These are phyloP conservation scores for Mayetiola destructor DNA, from an alignment of 2,888 invertebrate species.

Conservation along the genomic window DNA sequence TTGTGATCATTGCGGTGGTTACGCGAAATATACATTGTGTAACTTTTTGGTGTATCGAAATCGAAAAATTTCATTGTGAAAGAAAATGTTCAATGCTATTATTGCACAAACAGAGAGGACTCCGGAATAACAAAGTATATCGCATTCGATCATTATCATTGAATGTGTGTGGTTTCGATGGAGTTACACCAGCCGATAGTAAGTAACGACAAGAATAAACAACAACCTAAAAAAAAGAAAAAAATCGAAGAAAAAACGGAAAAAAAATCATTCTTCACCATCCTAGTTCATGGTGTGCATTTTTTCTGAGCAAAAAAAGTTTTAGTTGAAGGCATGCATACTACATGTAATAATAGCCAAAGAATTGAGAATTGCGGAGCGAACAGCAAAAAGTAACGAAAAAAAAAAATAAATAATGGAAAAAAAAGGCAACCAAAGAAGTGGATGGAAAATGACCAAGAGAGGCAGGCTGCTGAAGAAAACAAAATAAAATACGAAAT, in stretches of 20 bases:
- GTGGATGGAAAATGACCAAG: slow-evolving; percentile 1
- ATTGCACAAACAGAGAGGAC: no score
- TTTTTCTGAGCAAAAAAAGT: slow-evolving; percentile 3
- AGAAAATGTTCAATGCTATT: no score
- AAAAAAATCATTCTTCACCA: slow-evolving; percentile 4
- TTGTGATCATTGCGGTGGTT: no score
- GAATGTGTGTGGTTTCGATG: slow-evolving; percentile 5
- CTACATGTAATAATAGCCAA: slow-evolving; percentile 5
- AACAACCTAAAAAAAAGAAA: background rate
- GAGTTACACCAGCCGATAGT: slow-evolving; percentile 4
- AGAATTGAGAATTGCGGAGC: slow-evolving; percentile 4
- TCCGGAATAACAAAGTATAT: no score
- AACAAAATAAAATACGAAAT: slow-evolving; percentile 4
- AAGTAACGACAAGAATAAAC: slow-evolving; percentile 12
- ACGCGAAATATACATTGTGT: no score
- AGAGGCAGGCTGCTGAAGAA: no score
- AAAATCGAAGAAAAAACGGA: background rate
- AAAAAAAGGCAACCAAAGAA: background rate
- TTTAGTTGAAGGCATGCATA: background rate
- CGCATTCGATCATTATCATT: no score
- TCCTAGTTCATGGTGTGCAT: slow-evolving; percentile 10
- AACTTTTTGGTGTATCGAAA: no score
- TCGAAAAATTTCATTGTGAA: no score
- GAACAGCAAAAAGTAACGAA: background rate
- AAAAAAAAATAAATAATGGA: no score